Percentiles rank a stretch among this genome's conserved stretches.
These are phyloP conservation scores for Drosophila orosa DNA, from an alignment of 1,140 invertebrate species.

Conservation along the genomic window DNA sequence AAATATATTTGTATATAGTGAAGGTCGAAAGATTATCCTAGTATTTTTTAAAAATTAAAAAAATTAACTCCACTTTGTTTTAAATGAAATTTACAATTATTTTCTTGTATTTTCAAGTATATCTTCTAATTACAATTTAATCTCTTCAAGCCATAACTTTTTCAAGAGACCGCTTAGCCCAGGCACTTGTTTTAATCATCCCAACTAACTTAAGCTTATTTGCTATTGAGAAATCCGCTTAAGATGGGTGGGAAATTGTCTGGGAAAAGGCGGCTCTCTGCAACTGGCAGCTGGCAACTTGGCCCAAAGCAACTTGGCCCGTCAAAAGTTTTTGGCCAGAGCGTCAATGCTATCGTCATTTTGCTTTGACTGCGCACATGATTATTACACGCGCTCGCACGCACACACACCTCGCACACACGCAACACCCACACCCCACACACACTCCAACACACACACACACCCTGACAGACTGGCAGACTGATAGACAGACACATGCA, in stretches of 20 bases:
- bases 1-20: too few relatives aligned
- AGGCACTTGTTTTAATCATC: slow-evolving; percentile 12
- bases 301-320: slow-evolving; percentile 57
- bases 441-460: slow-evolving; percentile 14
- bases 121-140: neutral
- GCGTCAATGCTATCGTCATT: slow-evolving; percentile 57
- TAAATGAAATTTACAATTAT: too few relatives aligned
- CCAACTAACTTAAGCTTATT: slow-evolving; percentile 27
- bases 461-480: slow-evolving; percentile 19
- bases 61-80: too few relatives aligned
- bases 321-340: slow-evolving; percentile 62
- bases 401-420: slow-evolving; percentile 13
- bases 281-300: slow-evolving; percentile 57
- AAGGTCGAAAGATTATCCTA: too few relatives aligned
- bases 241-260: slow-evolving; percentile 31
- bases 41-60: too few relatives aligned
- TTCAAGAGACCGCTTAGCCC: neutral
- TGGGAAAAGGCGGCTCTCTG: slow-evolving; percentile 23
- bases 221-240: slow-evolving; percentile 4
- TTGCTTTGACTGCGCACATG: slow-evolving; percentile 58
- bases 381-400: slow-evolving; percentile 57
- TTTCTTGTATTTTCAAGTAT: neutral
- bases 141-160: neutral
- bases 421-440: slow-evolving; percentile 4
- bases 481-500: slow-evolving; percentile 47